A percentile compares a stretch with the other conserved stretches of the same genome.
These are phyloP conservation scores for Hestina assimilis DNA, from an alignment of 1,140 invertebrate species.

Conservation along the genomic window DNA sequence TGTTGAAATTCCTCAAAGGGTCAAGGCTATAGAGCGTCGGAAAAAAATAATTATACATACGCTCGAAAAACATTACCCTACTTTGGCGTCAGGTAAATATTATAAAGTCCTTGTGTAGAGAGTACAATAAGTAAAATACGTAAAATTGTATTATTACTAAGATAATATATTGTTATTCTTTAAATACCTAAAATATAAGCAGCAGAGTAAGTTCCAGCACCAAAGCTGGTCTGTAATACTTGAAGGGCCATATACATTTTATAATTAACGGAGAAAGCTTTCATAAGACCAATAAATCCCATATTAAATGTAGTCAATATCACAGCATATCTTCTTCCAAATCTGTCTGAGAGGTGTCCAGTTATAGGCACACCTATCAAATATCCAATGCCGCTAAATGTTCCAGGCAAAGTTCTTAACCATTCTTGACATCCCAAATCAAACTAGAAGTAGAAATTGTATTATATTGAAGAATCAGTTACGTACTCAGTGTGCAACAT, in stretches of 20 bases:
- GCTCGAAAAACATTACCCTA: too few species aligned
- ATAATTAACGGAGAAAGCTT: constrained; percentile 82
- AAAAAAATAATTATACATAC: too few species aligned
- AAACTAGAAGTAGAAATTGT: constrained; percentile 37
- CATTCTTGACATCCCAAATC: constrained; percentile 52
- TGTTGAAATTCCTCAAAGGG: too few species aligned
- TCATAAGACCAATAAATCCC: constrained; percentile 79
- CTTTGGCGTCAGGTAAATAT: too few species aligned
- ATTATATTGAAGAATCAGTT: too few species aligned
- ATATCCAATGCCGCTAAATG: constrained; percentile 45
- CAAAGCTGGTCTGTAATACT: constrained; percentile 43
- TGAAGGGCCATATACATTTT: constrained; percentile 81
- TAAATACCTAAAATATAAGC: constrained; percentile 45
- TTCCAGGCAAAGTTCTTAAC: constrained; percentile 45
- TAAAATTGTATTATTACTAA: not conserved
- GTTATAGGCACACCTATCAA: constrained; percentile 78
- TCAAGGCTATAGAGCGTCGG: too few species aligned
- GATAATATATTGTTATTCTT: not conserved
- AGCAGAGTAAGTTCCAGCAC: constrained; percentile 37
- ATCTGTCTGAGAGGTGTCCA: constrained; percentile 81
- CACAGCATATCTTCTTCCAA: constrained; percentile 81
- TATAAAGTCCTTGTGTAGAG: too few species aligned
- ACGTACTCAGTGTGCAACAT: too few species aligned
- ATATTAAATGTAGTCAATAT: constrained; percentile 78
- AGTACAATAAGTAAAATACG: too few species aligned